Base-by-base conservation (phyloP, 2,113 vertebrate species). In the Okapia johnstoni region DNA sequence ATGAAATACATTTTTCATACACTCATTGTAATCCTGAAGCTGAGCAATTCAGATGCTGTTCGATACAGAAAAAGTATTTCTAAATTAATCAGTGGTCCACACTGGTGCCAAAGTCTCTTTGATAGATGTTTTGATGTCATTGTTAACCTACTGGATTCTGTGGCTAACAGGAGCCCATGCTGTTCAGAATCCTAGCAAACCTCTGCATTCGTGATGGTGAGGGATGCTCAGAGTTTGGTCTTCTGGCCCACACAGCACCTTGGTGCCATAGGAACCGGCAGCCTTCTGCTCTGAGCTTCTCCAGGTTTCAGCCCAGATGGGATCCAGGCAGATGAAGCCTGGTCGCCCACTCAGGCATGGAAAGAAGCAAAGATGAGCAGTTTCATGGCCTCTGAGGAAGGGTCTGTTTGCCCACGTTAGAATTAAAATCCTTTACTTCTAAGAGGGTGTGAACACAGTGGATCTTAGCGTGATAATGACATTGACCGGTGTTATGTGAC, bases 391-490 rank as follows among this genome's bases (percentile, higher is more conserved):
- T 84, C 28, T 88, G 77, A 96, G 88, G 36, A 80, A 7, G 25
- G 9, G 12, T 88, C n/a, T 79, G 46, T 58, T 73, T 61, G 63
- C 19, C 14, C 7, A 1, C 28, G 95, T 97, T 81, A 88, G 92
- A 96, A 79, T 77, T 92, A 48, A 97, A 97, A 92, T 85, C 61
- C 84, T 96, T 76, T 58, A 54, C 85, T 77, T 43, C 77, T 97
- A 48, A 61, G n/a, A 79, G 43, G 36, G 13, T 13, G 9, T 33
- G 57, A 61, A n/a, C 6, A 14, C 55, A 79, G 1, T 11, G n/a
- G 11, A 6, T 13, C 66, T 76, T 50, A 19, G 19, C 19, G 5
- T 30, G 1, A 55, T 33, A 48, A 73, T 46, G 12, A 5, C n/a
- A 30, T 9, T 1, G 66, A 70, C 0, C 25, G 6, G 2, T 63